Evolutionary conservation across 2,113 vertebrate genomes (phyloP), one percentile per base, ranked within the genome.

Genomic region (Ophiodon elongatus): DNA sequence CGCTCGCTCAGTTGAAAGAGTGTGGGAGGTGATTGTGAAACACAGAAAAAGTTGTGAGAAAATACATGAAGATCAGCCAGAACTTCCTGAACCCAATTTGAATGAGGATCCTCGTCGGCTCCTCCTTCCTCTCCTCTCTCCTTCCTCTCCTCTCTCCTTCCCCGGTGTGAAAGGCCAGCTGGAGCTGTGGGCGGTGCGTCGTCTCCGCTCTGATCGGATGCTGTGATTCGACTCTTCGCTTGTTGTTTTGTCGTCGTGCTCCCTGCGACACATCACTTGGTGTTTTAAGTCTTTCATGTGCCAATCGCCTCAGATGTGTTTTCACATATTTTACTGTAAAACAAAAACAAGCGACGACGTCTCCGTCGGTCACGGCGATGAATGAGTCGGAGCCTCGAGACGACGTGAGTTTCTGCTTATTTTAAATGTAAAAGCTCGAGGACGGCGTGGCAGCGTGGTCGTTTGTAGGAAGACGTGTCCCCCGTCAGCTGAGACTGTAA

Each of bases 1-100:
- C 0, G 54, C 83, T 62, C 80, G 77, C 23, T 3, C 17, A 59
- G 64, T 64, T 83, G 21, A 66, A 67, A 68, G 60, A 37, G 39
- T 65, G 68, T 77, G 64, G 65, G 85, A 78, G 70, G 71, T 65
- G 85, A 74, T 33, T 47, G 64, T 27, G 70, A 78, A 74, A 63
- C 47, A 57, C 33, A 37, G 43, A 64, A 27, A 56, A 60, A 67
- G 50, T 19, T 15, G 11, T 29, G 25, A 13, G 21, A 76, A 19
- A 50, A 25, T 8, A 10, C 27, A 39, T n/a, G 64, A 75, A 21
- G 45, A 69, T 56, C 19, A 64, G 56, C 35, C 37, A 9, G 25
- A 10, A 41, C 4, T 11, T 41, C 27, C 31, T 64, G 8, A 50
- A 52, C 13, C 15, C 41, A 37, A 37, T 5, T 4, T 37, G 35